Conservation (phyloP, 92 coral and sea anemone genomes). For the Phenganax stokvisi region DNA sequence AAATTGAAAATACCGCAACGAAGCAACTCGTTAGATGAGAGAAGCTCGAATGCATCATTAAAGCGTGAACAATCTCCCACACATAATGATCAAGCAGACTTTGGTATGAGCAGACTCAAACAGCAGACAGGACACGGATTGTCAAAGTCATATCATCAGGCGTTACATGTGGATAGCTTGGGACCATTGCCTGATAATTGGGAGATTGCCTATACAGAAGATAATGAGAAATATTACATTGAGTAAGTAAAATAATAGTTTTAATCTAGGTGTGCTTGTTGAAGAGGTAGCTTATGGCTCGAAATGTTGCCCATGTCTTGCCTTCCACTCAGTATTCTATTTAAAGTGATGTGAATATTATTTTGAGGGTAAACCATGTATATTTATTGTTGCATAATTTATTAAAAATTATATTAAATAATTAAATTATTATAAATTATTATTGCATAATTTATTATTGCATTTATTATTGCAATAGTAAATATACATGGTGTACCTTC, state of each 20-base stretch:
- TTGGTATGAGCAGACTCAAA: conserved; percentile 33
- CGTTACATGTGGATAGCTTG: conserved; percentile 51
- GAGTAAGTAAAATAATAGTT: conserved; percentile 54
- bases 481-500: too few relatives aligned
- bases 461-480: too few relatives aligned
- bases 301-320: too few relatives aligned
- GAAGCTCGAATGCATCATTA: conserved; percentile 35
- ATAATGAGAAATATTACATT: conserved; percentile 82
- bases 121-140: conserved; percentile 1
- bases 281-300: too few relatives aligned
- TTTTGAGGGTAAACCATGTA: too few relatives aligned
- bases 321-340: too few relatives aligned
- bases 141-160: conserved; percentile 29
- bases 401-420: too few relatives aligned
- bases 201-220: conserved; percentile 89
- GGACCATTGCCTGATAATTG: conserved; percentile 87
- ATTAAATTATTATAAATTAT: too few relatives aligned
- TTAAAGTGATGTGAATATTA: too few relatives aligned
- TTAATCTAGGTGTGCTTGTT: neutral
- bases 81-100: conserved; percentile 30
- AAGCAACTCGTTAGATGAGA: conserved; percentile 15
- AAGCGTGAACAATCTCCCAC: neutral
- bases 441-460: too few relatives aligned
- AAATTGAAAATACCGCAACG: conserved; percentile 14
- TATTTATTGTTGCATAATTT: too few relatives aligned